These are phyloP conservation scores for Plebejus anna DNA, from an alignment of 2,888 invertebrate species.

Conservation along the genomic window DNA sequence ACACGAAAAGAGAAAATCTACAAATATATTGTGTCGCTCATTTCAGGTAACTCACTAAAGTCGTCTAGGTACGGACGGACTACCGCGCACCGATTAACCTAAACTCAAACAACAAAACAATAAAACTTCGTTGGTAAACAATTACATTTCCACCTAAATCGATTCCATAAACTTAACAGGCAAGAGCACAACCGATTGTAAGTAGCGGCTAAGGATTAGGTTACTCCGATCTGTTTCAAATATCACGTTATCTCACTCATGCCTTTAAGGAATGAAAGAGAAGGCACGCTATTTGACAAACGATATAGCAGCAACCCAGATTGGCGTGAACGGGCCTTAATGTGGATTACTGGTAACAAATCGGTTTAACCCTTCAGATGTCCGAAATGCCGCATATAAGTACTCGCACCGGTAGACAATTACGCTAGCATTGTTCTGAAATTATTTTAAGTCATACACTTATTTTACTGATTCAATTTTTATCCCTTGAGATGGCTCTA, in stretches of 20 bases:
- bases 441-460: not conserved
- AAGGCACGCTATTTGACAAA: not conserved
- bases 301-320: not conserved
- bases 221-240: not conserved
- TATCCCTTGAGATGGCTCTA: not conserved
- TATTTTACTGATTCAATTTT: not conserved
- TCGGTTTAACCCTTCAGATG: conserved; percentile 52
- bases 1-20: conserved; percentile 57
- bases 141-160: conserved; percentile 74
- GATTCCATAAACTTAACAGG: conserved; percentile 79
- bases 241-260: not conserved
- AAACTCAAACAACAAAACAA: conserved; percentile 68
- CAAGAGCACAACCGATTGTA: conserved; percentile 82
- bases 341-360: not conserved
- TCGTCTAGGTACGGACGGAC: conserved; percentile 56
- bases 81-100: conserved; percentile 55
- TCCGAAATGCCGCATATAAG: conserved; percentile 37
- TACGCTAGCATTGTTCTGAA: conserved; percentile 4
- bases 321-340: too few species aligned
- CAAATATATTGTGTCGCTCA: conserved; percentile 70
- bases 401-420: conserved; percentile 20
- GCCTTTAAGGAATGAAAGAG: not conserved
- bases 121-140: conserved; percentile 77
- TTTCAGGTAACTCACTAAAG: conserved; percentile 76
- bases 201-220: conserved; percentile 66